Evolutionary conservation across 2,797 vertebrate species (phyloP).

Genomic region (Lutjanus argentimaculatus): DNA sequence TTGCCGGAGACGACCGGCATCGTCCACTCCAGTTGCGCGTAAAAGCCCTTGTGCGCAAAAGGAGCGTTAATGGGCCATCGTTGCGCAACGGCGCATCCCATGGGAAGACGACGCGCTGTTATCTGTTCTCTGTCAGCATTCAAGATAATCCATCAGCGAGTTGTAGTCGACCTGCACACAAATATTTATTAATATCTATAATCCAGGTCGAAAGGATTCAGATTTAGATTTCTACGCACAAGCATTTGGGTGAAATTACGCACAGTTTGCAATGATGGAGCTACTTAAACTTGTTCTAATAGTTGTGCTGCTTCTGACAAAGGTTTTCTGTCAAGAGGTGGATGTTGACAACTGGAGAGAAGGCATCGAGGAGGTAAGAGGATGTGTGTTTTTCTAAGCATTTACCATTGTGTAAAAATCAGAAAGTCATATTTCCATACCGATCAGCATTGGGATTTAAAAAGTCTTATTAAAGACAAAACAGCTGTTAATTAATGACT

Average conservation of each 20-base stretch:
- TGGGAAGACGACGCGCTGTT: background rate
- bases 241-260: conserved; percentile 23
- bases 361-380: conserved; percentile 72
- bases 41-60: conserved; percentile 72
- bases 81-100: background rate
- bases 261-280: conserved; percentile 85
- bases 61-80: conserved; percentile 5
- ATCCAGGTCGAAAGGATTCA: background rate
- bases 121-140: background rate
- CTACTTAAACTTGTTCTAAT: conserved; percentile 79
- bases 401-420: background rate
- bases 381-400: background rate
- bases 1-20: conserved; percentile 8
- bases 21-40: conserved; percentile 52
- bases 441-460: background rate
- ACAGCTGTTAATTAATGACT: too few relatives aligned
- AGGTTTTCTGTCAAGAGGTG: conserved; percentile 82
- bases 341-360: conserved; percentile 80
- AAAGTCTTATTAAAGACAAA: background rate
- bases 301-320: conserved; percentile 83
- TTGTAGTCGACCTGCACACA: conserved; percentile 5
- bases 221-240: background rate
- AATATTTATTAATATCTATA: background rate
- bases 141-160: conserved; percentile 1
- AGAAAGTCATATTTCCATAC: background rate